Percentiles rank a stretch among this genome's conserved stretches.
Evolutionary conservation across 1,140 invertebrate genomes (phyloP).

Genomic region (Drosophila arawakana): DNA sequence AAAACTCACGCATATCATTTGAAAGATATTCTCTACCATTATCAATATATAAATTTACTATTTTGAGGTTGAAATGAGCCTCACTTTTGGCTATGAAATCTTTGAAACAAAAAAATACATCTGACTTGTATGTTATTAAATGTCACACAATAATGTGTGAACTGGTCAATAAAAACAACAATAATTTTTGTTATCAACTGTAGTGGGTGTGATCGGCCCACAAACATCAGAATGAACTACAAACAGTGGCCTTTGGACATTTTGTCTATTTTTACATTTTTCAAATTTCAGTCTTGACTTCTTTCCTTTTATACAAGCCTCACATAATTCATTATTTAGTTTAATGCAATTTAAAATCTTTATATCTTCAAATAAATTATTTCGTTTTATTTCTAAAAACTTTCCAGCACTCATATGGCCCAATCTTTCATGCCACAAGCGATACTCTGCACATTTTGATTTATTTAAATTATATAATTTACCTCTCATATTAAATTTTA

Average conservation of each 20-base stretch:
- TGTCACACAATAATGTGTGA: slow-evolving; percentile 32
- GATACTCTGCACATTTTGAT: slow-evolving; percentile 6
- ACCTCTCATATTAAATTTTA: slow-evolving; percentile 22
- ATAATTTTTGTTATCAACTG: slow-evolving; percentile 4
- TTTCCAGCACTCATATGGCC: slow-evolving; percentile 1
- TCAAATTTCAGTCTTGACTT: slow-evolving; percentile 39
- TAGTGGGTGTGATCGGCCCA: not conserved
- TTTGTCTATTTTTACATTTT: not conserved
- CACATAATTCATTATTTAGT: slow-evolving; percentile 73
- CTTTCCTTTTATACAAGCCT: slow-evolving; percentile 82
- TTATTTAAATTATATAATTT: slow-evolving; percentile 27
- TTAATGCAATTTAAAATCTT: slow-evolving; percentile 1
- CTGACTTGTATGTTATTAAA: slow-evolving; percentile 73
- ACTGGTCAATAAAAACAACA: not conserved
- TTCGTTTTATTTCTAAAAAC: slow-evolving; percentile 54
- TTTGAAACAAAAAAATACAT: slow-evolving; percentile 71
- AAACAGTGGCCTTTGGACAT: not conserved
- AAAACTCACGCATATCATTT: too few relatives aligned
- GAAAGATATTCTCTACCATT: too few relatives aligned
- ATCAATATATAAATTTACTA: slow-evolving; percentile 40
- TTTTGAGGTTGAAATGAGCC: slow-evolving; percentile 54
- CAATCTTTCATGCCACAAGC: slow-evolving; percentile 34
- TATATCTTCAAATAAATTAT: slow-evolving; percentile 70
- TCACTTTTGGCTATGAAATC: slow-evolving; percentile 65
- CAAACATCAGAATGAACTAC: not conserved